Percentiles rank a stretch among this genome's conserved stretches.
Evolutionary conservation across 2,113 vertebrate genomes (phyloP).

Genomic region (Copsychus sechellarum): DNA sequence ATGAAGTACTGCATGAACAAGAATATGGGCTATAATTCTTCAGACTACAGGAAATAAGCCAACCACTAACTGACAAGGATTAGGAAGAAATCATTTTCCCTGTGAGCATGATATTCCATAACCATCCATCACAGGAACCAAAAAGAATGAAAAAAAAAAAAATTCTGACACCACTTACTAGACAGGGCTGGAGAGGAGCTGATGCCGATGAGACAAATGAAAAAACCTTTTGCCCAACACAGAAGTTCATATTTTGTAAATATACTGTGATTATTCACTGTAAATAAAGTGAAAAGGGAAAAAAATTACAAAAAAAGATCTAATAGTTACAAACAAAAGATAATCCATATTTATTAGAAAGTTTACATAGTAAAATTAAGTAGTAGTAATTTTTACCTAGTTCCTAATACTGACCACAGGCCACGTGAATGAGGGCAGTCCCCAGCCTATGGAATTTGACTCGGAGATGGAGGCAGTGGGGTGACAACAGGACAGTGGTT

Average conservation of each 20-base stretch:
- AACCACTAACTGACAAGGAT: constrained; percentile 7
- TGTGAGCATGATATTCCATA: not conserved
- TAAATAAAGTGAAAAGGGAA: not conserved
- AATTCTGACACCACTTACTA: not conserved
- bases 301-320: not conserved
- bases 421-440: not conserved
- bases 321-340: not conserved
- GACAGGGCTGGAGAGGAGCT: not conserved
- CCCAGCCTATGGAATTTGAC: not conserved
- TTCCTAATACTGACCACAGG: not conserved
- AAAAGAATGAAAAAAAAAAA: not conserved
- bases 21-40: not conserved
- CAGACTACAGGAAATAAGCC: not conserved
- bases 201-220: not conserved
- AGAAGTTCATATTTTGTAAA: not conserved
- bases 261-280: not conserved
- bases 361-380: not conserved
- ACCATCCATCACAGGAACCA: not conserved
- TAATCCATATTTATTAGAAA: not conserved
- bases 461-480: not conserved
- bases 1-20: not conserved
- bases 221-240: not conserved
- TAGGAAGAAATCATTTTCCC: constrained; percentile 24
- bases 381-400: not conserved
- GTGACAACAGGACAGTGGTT: not conserved